Evolutionary conservation across 37 sponge, comb jelly and placozoan species (phyloP).

Genomic region (Eunapius fragilis): DNA sequence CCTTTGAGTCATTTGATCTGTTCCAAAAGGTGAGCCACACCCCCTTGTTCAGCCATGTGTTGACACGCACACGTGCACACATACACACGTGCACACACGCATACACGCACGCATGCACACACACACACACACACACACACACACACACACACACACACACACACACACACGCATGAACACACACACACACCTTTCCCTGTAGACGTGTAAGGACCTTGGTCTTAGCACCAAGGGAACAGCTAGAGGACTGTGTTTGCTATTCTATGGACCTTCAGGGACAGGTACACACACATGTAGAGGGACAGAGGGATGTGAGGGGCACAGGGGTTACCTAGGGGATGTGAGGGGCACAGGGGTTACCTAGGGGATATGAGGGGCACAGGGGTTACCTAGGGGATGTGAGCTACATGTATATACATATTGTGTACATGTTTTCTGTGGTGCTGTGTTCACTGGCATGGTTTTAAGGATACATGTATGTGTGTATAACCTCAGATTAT

Average conservation of each 20-base stretch:
- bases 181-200: not conserved
- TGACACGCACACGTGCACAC: not conserved
- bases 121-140: conserved; percentile 5
- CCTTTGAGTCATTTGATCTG: conserved; percentile 63
- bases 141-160: not conserved
- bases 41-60: too few species aligned
- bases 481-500: too few species aligned
- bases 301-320: not conserved
- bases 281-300: too few species aligned
- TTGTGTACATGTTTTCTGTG: not conserved
- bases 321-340: conserved; percentile 12
- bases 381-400: too few species aligned
- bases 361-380: not conserved
- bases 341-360: not conserved
- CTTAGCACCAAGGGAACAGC: conserved; percentile 46
- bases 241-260: conserved; percentile 66
- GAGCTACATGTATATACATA: not conserved
- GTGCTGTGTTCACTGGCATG: too few species aligned
- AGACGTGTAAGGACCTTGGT: conserved; percentile 67
- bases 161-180: not conserved
- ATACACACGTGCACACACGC: not conserved
- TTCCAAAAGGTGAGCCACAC: conserved; percentile 80
- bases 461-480: not conserved
- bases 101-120: too few species aligned
- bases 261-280: conserved; percentile 75